Conservation (phyloP, 2,797 vertebrate species). For the Gastrophryne carolinensis region DNA sequence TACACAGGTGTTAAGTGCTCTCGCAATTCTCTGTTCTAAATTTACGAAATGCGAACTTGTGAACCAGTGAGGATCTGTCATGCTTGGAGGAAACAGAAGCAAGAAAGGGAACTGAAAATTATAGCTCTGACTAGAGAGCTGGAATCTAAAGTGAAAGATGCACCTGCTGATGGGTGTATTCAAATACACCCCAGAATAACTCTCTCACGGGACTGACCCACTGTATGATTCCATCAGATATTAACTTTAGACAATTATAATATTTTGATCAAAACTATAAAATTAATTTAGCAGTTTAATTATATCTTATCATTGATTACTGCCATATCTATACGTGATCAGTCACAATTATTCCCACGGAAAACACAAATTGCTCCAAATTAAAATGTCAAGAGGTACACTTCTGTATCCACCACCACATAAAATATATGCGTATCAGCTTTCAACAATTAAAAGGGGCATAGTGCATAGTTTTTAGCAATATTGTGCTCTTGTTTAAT, state of each 20-base stretch:
- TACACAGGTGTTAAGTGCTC: slow-evolving; percentile 18
- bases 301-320: no score
- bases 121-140: background rate
- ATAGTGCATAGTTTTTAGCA: no score
- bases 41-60: background rate
- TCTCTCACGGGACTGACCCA: background rate
- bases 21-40: slow-evolving; percentile 25
- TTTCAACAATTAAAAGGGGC: no score
- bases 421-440: no score
- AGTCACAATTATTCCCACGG: no score
- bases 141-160: slow-evolving; percentile 16
- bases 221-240: background rate
- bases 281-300: background rate
- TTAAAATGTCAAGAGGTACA: no score
- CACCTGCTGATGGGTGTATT: slow-evolving; percentile 34
- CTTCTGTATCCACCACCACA: no score
- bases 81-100: slow-evolving; percentile 21
- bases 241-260: background rate
- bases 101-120: slow-evolving; percentile 44
- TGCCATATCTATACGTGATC: no score
- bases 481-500: no score
- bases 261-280: background rate
- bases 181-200: slow-evolving; percentile 32
- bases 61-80: slow-evolving; percentile 1
- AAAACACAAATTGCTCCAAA: no score